Percentiles rank a stretch among this genome's conserved stretches.
These are phyloP conservation scores for Noctua comes DNA, from an alignment of 2,888 invertebrate species.

Conservation along the genomic window DNA sequence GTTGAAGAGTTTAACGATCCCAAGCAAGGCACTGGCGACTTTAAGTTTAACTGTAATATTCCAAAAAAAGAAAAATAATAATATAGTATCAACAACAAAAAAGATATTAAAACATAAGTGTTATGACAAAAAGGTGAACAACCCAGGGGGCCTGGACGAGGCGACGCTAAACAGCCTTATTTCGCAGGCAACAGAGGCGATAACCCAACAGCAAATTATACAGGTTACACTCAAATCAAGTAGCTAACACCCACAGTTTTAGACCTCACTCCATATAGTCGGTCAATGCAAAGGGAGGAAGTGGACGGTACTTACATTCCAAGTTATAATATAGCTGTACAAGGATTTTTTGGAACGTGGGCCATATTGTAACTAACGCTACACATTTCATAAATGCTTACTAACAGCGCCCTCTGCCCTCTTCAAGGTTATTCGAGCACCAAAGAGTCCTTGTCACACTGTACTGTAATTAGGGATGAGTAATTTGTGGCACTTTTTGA, in stretches of 20 bases:
- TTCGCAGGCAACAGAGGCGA: conserved; percentile 89
- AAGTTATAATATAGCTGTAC: background rate
- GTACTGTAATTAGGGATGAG: background rate
- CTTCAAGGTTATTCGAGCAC: background rate
- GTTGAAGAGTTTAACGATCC: background rate
- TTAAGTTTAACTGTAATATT: background rate
- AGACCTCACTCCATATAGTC: conserved; percentile 52
- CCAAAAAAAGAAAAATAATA: background rate
- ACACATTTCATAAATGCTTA: background rate
- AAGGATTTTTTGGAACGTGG: background rate
- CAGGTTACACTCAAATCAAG: conserved; percentile 81
- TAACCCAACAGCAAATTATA: conserved; percentile 89
- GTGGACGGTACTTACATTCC: background rate
- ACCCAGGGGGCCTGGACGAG: conserved; percentile 88
- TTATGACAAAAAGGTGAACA: conserved; percentile 86
- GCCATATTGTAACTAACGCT: background rate
- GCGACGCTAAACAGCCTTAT: conserved; percentile 89
- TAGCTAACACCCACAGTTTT: conserved; percentile 55
- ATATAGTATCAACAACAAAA: background rate
- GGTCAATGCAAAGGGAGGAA: conserved; percentile 18
- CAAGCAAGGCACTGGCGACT: background rate
- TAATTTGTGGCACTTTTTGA: background rate
- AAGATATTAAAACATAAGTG: conserved; percentile 43
- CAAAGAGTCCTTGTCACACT: conserved; percentile 2
- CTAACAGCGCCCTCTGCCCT: background rate